phyloP scores from a whole-genome alignment of 2,797 vertebrate species.

The Pseudotriccus pelzelni region DNA sequence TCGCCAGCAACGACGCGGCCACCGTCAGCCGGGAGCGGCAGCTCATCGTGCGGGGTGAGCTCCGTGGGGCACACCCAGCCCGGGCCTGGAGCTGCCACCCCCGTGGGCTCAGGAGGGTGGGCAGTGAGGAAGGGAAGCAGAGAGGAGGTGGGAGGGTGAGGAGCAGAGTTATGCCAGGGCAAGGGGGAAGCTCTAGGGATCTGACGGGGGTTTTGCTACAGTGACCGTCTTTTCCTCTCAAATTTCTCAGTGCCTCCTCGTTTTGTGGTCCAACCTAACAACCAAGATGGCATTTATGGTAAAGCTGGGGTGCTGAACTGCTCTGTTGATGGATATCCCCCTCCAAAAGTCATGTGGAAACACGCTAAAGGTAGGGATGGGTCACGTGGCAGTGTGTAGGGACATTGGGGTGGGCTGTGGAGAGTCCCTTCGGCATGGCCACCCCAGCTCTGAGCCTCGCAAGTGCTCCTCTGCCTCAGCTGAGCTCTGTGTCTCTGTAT shows the following conservation, averaged over 20 bases:
- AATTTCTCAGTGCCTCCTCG: conserved; percentile 89
- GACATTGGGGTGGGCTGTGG: accelerated
- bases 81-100: accelerated
- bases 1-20: conserved; percentile 92
- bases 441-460: accelerated
- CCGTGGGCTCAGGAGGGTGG: accelerated
- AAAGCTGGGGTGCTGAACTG: conserved; percentile 96
- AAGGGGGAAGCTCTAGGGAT: accelerated
- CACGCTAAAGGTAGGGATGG: conserved; percentile 88
- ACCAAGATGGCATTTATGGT: conserved; percentile 97
- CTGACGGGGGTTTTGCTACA: accelerated
- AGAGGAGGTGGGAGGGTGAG: not conserved
- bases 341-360: conserved; percentile 98
- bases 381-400: accelerated
- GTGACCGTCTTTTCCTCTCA: not conserved
- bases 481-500: not conserved
- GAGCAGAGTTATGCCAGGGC: not conserved
- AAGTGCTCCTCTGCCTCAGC: accelerated
- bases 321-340: conserved; percentile 95
- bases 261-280: conserved; percentile 97
- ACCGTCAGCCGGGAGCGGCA: conserved; percentile 96
- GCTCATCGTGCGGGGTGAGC: conserved; percentile 93
- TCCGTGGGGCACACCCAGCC: accelerated
- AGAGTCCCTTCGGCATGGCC: accelerated
- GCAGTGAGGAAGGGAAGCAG: not conserved